Evolutionary conservation across 2,113 vertebrate genomes (phyloP).

Genomic region (Zingel zingel): DNA sequence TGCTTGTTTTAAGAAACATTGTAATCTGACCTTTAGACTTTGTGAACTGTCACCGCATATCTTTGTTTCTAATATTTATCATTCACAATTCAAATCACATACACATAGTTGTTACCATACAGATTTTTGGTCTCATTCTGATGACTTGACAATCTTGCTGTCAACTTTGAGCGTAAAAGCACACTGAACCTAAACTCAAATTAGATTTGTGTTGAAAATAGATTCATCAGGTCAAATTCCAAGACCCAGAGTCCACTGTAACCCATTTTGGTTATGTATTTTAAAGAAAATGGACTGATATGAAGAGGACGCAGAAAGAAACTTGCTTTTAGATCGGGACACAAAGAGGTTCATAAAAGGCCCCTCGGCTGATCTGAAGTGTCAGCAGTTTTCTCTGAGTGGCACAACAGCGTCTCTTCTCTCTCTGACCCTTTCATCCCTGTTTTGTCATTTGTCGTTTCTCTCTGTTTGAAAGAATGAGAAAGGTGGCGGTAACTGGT

Average conservation of each 20-base stretch:
- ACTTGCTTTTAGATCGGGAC: conserved; percentile 63
- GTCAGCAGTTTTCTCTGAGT: conserved; percentile 64
- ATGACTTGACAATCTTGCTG: background rate
- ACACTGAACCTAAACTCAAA: background rate
- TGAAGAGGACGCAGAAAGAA: conserved; percentile 4
- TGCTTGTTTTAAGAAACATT: background rate
- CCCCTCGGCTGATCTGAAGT: conserved; percentile 37
- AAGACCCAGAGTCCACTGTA: background rate
- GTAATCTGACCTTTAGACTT: background rate
- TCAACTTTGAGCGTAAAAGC: background rate
- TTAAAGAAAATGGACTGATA: conserved; percentile 31
- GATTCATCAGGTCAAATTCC: background rate
- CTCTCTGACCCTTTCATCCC: conserved; percentile 30
- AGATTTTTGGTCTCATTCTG: background rate
- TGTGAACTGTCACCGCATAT: too few species aligned
- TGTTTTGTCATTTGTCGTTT: conserved; percentile 64
- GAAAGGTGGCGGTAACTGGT: conserved; percentile 62
- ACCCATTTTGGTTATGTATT: conserved; percentile 42
- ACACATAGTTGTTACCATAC: background rate
- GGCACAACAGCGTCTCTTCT: conserved; percentile 12
- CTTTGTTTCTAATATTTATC: too few species aligned
- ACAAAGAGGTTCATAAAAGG: conserved; percentile 45
- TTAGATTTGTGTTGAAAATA: background rate
- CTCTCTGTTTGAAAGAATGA: conserved; percentile 43
- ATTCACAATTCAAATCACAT: background rate